Evolutionary conservation across 2,888 invertebrate species (phyloP), one percentile per base, ranked within the genome.

Genomic region (Spatulosminthurus flaviceps): DNA sequence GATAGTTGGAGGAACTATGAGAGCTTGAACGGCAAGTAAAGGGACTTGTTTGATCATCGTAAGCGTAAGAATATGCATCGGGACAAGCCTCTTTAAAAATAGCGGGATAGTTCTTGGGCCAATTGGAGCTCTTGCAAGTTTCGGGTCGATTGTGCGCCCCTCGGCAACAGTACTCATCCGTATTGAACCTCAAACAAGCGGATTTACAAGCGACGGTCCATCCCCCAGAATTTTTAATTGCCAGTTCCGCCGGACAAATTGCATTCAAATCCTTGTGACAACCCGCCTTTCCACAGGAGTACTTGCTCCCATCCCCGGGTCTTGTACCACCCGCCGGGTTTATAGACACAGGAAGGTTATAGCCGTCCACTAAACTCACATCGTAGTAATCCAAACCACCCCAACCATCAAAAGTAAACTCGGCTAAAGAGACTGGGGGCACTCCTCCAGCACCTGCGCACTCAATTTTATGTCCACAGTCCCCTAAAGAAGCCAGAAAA

Each of bases 61-160:
- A 90, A 16, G 90, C 90, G 83, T 90, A 90, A 79, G 89, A 89
- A 86, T 90, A 90, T 1, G 90, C 89, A 81, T 89, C 88, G 0
- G 90, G 90, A 84, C 90, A 90, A 21, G 87, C 86, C 0, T 85
- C 81, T 83, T 90, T 90, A 86, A 90, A 90, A 76, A 87, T 87
- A 19, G 85, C 77, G 28, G 89, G 88, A 82, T 89, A 89, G 51
- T 86, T 86, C 0, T 85, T 83, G n/a, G 87, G 86, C 43, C 86
- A 86, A 0, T 28, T 74, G 84, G 90, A 90, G 9, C 87, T 89
- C 28, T 88, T 85, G 1, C 89, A 88, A 11, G 85, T 87, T 26
- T 86, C 86, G 80, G 88, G 87, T 0, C 86, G 86, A 0, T 88
- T 88, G n/a, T n/a, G n/a, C n/a, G n/a, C n/a, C 21, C 26, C 60